Conservation (phyloP, 2,888 invertebrate species). For the Drosophila fulvimacula region DNA sequence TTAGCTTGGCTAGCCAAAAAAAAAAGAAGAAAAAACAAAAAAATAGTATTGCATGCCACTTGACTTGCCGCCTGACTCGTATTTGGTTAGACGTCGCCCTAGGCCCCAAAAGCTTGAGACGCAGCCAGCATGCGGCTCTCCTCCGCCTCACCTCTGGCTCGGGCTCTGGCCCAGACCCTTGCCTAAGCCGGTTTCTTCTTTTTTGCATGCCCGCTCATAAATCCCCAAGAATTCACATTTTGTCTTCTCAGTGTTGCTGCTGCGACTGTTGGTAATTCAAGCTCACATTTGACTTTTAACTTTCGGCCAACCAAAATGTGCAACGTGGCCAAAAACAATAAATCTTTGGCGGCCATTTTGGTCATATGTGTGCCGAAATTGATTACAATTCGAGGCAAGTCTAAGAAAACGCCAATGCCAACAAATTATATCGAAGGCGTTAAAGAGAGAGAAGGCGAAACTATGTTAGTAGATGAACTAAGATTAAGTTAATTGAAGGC, state of each 20-base stretch:
- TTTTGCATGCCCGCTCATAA: slow-evolving; percentile 75
- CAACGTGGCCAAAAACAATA: slow-evolving; percentile 60
- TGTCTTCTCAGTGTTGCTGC: slow-evolving; percentile 37
- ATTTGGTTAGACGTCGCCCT: slow-evolving; percentile 80
- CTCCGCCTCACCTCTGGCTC: slow-evolving; percentile 5
- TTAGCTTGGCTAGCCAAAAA: slow-evolving; percentile 66
- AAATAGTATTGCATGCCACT: slow-evolving; percentile 75
- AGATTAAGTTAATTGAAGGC: too few species aligned
- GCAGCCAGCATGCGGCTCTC: slow-evolving; percentile 10
- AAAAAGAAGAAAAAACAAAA: background rate
- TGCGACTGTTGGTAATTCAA: slow-evolving; percentile 63
- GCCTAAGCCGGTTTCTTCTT: slow-evolving; percentile 64
- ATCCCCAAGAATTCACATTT: slow-evolving; percentile 75
- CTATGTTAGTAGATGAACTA: too few species aligned
- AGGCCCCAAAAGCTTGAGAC: slow-evolving; percentile 59
- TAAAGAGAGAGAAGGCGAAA: too few species aligned
- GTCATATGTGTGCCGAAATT: slow-evolving; percentile 52
- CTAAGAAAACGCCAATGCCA: slow-evolving; percentile 28
- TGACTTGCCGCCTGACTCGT: slow-evolving; percentile 75
- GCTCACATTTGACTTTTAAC: slow-evolving; percentile 80
- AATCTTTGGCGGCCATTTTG: slow-evolving; percentile 66
- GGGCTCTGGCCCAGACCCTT: slow-evolving; percentile 38
- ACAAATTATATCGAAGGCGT: too few species aligned
- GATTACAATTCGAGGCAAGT: slow-evolving; percentile 42
- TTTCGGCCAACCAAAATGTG: slow-evolving; percentile 69